A percentile compares a stretch with the other conserved stretches of the same genome.
Conservation (phyloP, 2,888 invertebrate species). For the Melieria omissa region DNA sequence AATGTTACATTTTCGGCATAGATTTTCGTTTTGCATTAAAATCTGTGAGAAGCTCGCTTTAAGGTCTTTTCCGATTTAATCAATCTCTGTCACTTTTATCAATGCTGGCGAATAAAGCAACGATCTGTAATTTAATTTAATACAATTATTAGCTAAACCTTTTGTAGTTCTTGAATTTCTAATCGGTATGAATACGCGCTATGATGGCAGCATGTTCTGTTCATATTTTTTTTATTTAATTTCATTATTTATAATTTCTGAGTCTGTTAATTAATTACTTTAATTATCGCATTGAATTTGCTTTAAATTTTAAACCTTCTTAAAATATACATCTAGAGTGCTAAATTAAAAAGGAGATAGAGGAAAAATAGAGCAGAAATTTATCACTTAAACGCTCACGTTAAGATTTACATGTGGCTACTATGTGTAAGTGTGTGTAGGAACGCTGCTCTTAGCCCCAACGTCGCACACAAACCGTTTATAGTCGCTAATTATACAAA, state of each 20-base stretch:
- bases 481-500: too few species aligned
- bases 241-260: neutral
- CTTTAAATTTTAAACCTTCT: neutral
- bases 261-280: neutral
- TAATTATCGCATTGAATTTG: neutral
- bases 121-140: too few species aligned
- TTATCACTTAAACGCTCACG: slow-evolving; percentile 2
- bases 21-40: too few species aligned
- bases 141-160: neutral
- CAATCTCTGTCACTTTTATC: neutral
- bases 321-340: slow-evolving; percentile 2
- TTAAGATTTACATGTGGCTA: neutral
- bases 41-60: too few species aligned
- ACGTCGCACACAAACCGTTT: too few species aligned
- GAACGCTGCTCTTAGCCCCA: too few species aligned
- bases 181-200: slow-evolving; percentile 2
- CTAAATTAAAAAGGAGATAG: neutral
- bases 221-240: neutral
- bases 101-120: too few species aligned
- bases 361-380: neutral
- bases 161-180: neutral
- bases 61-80: neutral
- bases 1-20: too few species aligned
- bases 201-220: slow-evolving; percentile 9
- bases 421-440: too few species aligned